These are phyloP conservation scores for Heterodera filipjevi DNA, from an alignment of 2,888 invertebrate genomes.

Conservation along the genomic window DNA sequence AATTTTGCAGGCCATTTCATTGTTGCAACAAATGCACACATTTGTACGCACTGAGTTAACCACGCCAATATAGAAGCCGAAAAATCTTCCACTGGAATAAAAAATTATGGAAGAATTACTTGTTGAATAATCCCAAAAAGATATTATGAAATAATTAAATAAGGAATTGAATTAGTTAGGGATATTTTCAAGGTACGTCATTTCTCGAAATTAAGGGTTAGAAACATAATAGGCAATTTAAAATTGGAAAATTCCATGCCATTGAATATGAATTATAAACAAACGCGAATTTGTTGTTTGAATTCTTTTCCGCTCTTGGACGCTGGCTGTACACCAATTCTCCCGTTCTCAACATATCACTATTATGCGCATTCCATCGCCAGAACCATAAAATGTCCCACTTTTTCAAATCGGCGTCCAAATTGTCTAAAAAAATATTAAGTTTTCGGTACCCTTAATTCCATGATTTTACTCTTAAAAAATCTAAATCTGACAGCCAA, in stretches of 20 bases:
- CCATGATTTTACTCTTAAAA: background rate
- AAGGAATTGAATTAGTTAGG: too few species aligned
- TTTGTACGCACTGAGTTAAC: background rate
- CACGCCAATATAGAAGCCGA: background rate
- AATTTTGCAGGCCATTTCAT: background rate
- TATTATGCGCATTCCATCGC: background rate
- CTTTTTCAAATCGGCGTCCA: background rate
- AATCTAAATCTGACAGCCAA: too few species aligned
- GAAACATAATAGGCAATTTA: too few species aligned
- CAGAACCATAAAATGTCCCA: background rate
- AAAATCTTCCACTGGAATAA: background rate
- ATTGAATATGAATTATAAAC: background rate
- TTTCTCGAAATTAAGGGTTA: too few species aligned
- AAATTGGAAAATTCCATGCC: background rate
- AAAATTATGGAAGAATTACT: too few species aligned
- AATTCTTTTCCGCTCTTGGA: background rate
- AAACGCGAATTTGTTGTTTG: background rate
- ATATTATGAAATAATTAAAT: too few species aligned
- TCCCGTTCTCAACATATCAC: background rate
- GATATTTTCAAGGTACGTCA: too few species aligned
- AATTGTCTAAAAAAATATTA: background rate
- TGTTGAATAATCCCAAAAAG: too few species aligned
- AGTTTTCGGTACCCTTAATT: background rate
- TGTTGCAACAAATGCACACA: background rate
- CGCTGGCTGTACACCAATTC: background rate